These are phyloP conservation scores for Melanotaenia boesemani DNA, from an alignment of 2,797 vertebrate species.

Conservation along the genomic window DNA sequence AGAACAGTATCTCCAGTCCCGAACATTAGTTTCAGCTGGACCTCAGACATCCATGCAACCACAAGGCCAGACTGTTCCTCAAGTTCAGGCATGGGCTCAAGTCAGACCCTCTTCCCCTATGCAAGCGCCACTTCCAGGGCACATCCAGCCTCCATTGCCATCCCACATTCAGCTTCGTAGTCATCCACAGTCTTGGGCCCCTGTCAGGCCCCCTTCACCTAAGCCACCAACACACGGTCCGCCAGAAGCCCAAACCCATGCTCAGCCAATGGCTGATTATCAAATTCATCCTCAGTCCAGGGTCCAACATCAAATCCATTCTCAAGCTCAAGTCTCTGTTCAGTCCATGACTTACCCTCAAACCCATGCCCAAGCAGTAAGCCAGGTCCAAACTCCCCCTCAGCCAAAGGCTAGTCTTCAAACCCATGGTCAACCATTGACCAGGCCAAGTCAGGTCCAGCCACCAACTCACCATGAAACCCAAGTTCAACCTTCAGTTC, in stretches of 20 bases:
- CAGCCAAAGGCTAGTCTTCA: conserved; percentile 14
- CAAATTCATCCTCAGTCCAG: conserved; percentile 15
- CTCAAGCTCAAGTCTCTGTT: neutral
- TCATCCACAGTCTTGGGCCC: conserved; percentile 70
- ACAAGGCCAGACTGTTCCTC: conserved; percentile 38
- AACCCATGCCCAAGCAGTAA: neutral
- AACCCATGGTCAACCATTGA: conserved; percentile 7
- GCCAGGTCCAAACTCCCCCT: neutral
- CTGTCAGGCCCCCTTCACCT: conserved; percentile 62
- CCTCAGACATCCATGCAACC: conserved; percentile 27
- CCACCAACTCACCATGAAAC: conserved; percentile 19
- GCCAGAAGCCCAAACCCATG: conserved; percentile 35
- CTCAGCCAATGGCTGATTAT: conserved; percentile 26
- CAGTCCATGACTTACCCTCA: neutral
- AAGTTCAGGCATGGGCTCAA: conserved; percentile 54
- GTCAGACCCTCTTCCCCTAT: conserved; percentile 43
- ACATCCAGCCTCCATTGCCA: conserved; percentile 54
- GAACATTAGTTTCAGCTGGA: conserved; percentile 18
- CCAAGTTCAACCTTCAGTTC: conserved; percentile 11
- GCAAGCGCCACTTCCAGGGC: conserved; percentile 37
- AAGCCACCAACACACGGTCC: conserved; percentile 45
- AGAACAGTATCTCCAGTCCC: conserved; percentile 33
- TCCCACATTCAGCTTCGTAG: conserved; percentile 67
- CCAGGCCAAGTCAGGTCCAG: conserved; percentile 19
- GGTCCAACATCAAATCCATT: conserved; percentile 4